These are phyloP conservation scores for Pseudorhiza aurosa DNA, from an alignment of 30 jellyfish, hydroid and myxozoan genomes.

Conservation along the genomic window DNA sequence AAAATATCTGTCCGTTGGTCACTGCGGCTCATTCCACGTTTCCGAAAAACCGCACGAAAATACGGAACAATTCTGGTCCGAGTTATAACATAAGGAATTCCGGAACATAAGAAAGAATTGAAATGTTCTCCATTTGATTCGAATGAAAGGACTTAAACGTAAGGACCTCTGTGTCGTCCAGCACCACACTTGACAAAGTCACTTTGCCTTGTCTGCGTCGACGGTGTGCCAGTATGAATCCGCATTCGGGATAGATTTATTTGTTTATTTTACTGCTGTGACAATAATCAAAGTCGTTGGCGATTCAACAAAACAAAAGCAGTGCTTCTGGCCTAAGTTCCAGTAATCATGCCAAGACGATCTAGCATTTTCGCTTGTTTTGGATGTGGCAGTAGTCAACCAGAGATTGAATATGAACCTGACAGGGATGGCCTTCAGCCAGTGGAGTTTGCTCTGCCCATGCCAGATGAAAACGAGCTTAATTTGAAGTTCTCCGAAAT, in stretches of 20 bases:
- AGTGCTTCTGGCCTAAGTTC: conserved; percentile 1
- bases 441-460: conserved; percentile 77
- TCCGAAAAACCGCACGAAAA: background rate
- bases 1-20: too few relatives aligned
- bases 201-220: background rate
- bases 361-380: conserved; percentile 83
- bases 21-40: background rate
- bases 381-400: conserved; percentile 86
- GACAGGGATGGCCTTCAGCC: conserved; percentile 88
- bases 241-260: conserved; percentile 3
- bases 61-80: conserved; percentile 11
- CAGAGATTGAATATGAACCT: conserved; percentile 81
- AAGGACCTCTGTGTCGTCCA: too few relatives aligned
- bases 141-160: too few relatives aligned
- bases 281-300: conserved; percentile 19
- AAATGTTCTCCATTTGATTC: too few relatives aligned
- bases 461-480: conserved; percentile 93
- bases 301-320: conserved; percentile 16
- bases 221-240: conserved; percentile 4
- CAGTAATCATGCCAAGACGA: conserved; percentile 69
- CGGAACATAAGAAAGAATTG: conserved; percentile 5
- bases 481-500: conserved; percentile 84
- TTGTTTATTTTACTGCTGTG: conserved; percentile 47
- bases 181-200: too few relatives aligned
- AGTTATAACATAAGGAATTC: background rate